Conservation (phyloP, 2,113 vertebrate genomes). For the Bubo scandiacus region DNA sequence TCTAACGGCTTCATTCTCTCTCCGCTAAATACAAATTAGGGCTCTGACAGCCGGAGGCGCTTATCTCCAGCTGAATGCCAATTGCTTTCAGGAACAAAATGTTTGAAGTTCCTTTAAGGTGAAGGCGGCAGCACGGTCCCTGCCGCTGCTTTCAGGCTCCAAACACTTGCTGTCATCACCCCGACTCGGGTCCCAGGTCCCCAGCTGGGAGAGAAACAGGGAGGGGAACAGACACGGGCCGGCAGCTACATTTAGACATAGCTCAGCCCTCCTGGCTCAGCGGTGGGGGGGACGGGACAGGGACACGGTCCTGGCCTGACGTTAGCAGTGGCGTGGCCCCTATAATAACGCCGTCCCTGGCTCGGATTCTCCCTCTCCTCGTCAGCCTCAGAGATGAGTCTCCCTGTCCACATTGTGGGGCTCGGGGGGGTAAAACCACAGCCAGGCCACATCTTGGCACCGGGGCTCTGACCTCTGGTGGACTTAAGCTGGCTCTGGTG, state of each 20-base stretch:
- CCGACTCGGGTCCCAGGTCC: neutral
- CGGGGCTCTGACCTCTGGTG: neutral
- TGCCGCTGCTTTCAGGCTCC: neutral
- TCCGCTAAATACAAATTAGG: slow-evolving; percentile 56
- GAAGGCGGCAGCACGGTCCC: neutral
- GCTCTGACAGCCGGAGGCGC: slow-evolving; percentile 56
- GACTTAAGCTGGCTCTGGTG: neutral
- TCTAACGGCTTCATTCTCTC: slow-evolving; percentile 61
- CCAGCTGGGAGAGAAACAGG: neutral
- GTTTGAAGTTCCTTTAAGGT: slow-evolving; percentile 67
- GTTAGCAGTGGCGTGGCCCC: neutral
- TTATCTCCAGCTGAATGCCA: slow-evolving; percentile 64
- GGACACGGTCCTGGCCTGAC: neutral
- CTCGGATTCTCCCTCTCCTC: neutral
- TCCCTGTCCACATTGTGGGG: neutral
- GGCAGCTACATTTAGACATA: neutral
- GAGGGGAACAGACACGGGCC: neutral
- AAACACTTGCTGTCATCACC: neutral
- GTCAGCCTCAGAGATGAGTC: neutral
- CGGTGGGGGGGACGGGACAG: fast-evolving
- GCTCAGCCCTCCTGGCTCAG: slow-evolving; percentile 6
- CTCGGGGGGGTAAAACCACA: neutral
- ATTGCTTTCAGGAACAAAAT: slow-evolving; percentile 53
- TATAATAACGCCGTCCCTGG: neutral
- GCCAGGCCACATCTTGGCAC: neutral